Base-by-base conservation (phyloP, 1,140 invertebrate species). In the Brachystomella parvula region DNA sequence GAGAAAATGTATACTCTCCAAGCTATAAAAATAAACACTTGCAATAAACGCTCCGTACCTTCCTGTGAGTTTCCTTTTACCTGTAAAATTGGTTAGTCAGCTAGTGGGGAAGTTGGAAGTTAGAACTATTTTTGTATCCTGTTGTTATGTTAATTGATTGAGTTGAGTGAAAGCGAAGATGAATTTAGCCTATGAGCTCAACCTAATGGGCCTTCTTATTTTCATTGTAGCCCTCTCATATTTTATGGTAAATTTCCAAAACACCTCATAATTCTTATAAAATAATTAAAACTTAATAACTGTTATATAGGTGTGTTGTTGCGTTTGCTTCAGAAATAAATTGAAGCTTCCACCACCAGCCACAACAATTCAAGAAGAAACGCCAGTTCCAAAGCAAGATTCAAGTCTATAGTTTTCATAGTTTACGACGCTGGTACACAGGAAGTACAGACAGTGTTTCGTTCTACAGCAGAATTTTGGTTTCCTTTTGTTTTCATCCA, bases 131-230 rank as follows among this genome's bases (percentile, higher is more conserved):
- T 44, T n/a, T 44, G 9, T 53, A 15, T 12, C 49, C 21, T 6
- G 24, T 26, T 19, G 15, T 53, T 53, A 53, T 17, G 9, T 9
- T 3, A 15, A 53, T 3, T 53, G 12, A 53, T 6, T 6, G 24
- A 15, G 6, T 6, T 17, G 24, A 53, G 6, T 9, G 6, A 53
- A 53, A 24, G 24, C 24, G 9, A 53, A 24, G 6, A 53, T 53
- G 49, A 53, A 53, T 53, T 53, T 53, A 17, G 49, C 12, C 12
- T 53, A 53, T 24, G 49, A 53, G 24, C 24, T 53, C 3, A 53
- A 53, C 49, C 12, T 53, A 53, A 53, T 53, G 49, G 49, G 49
- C 49, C 49, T 53, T 26, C 21, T 53, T 6, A 24, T 53, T 15
- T 53, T 53, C 49, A 53, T 53, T 6, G 49, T 9, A 17, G 49